phyloP scores from a whole-genome alignment of 2,113 vertebrate genomes.

The Xerus inauris region DNA sequence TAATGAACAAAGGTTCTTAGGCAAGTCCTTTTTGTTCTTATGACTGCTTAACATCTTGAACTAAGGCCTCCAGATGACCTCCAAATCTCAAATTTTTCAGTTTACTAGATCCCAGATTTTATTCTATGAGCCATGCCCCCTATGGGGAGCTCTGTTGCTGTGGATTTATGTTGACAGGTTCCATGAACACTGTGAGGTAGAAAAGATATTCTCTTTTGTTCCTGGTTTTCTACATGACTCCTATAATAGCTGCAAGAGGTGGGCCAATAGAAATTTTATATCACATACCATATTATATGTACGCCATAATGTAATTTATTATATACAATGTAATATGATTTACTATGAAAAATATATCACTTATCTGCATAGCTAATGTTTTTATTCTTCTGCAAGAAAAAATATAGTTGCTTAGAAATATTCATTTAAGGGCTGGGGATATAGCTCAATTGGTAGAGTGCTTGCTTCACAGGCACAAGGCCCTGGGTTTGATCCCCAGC shows the following conservation, averaged over 20 bases:
- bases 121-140: background rate
- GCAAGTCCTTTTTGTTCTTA: background rate
- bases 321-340: background rate
- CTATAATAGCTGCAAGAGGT: background rate
- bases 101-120: background rate
- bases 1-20: background rate
- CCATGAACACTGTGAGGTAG: background rate
- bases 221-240: background rate
- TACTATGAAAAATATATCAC: background rate
- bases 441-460: no score
- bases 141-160: background rate
- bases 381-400: background rate
- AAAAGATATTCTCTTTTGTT: background rate
- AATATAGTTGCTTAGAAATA: background rate
- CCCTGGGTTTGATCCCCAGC: no score
- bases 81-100: background rate
- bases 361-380: background rate
- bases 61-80: background rate
- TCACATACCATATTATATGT: background rate
- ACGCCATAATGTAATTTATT: background rate
- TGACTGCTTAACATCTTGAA: background rate
- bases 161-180: background rate
- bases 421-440: no score
- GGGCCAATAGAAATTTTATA: background rate
- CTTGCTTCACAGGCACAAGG: no score